Evolutionary conservation across 2,113 vertebrate genomes (phyloP), one percentile per base, ranked within the genome.

Genomic region (Notarius quadriscutis): DNA sequence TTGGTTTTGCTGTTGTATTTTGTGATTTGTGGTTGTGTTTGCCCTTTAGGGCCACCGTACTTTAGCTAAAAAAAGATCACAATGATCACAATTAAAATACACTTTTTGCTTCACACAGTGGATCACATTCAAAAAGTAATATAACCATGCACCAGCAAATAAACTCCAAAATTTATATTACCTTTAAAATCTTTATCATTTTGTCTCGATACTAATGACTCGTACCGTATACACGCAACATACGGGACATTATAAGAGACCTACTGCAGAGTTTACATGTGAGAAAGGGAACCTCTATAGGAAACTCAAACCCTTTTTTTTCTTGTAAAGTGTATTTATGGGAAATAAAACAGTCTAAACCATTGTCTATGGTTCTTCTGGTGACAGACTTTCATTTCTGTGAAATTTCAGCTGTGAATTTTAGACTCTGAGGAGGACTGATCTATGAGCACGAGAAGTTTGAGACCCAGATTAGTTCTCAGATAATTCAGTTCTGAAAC

Each of bases 391-490:
- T 78, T 78, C 75, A 78, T 25, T 78, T 78, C 51, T 27, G 22
- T 7, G 5, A 1, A 53, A 15, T 6, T 51, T 57, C 25, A 18
- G 14, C 25, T 41, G 78, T 60, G 55, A 34, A 34, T 58, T 58
- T 20, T n/a, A 17, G 58, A 17, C 62, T 12, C 81, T 17, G 57
- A 63, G 0, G 74, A 72, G 6, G 22, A 41, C 30, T 25, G 62
- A 18, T 72, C 22, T 71, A 55, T 53, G 25, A 9, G 51, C 69
- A 74, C 53, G 83, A 15, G 17, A 74, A 69, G 20, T 34, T n/a
- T 74, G 60, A 67, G 89, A 89, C 86, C 53, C 51, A 53, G 27
- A 87, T 74, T 90, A 50, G 72, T 51, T 51, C 51, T 50, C 9
- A 25, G 27, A 60, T 60, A 2, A 34, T 65, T 55, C 11, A 34